phyloP scores from a whole-genome alignment of 2,797 vertebrate species.

The Pseudocheirus occidentalis region DNA sequence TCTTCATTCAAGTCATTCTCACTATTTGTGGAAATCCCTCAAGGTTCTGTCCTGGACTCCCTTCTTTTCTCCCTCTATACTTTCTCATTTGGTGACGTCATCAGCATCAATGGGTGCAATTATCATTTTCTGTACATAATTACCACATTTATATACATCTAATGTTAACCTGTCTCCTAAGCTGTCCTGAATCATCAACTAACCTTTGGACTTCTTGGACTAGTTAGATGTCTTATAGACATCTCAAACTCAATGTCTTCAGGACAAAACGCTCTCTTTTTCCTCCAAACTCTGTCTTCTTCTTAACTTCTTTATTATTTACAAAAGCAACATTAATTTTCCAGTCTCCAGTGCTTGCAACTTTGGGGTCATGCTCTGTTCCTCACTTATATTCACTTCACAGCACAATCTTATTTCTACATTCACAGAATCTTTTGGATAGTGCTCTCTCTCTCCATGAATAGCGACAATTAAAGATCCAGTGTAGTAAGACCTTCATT shows the following conservation, averaged over 20 bases:
- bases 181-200: background rate
- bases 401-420: background rate
- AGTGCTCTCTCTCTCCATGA: background rate
- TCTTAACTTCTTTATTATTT: background rate
- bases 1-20: background rate
- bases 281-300: background rate
- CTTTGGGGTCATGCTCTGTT: background rate
- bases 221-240: background rate
- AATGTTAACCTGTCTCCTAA: background rate
- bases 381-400: background rate
- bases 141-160: background rate
- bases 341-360: background rate
- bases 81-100: background rate
- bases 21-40: background rate
- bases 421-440: background rate
- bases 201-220: background rate
- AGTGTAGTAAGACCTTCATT: background rate
- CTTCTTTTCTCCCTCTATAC: background rate
- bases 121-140: background rate
- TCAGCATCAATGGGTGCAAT: background rate
- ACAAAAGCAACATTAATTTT: background rate
- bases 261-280: background rate
- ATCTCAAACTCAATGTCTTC: background rate
- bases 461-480: background rate
- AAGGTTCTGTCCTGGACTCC: background rate